Conservation (phyloP, 2,797 vertebrate genomes). For the Myotis daubentonii region DNA sequence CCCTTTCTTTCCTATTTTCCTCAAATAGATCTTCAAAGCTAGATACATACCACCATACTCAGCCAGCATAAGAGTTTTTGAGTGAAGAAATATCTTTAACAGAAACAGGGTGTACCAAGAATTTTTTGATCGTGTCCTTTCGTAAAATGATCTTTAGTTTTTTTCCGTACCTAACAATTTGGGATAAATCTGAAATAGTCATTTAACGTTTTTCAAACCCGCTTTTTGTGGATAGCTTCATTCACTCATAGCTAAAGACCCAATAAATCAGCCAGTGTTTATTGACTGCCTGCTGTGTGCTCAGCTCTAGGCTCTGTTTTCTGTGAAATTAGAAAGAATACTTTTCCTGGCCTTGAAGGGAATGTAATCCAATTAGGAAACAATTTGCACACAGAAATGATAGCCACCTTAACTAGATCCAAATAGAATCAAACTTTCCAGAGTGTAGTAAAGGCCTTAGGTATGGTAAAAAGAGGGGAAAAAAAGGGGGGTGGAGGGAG, state of each 20-base stretch:
- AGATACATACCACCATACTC: background rate
- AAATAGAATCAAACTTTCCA: background rate
- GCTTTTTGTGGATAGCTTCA: slow-evolving; percentile 43
- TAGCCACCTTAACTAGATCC: background rate
- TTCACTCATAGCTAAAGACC: slow-evolving; percentile 29
- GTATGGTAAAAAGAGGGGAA: background rate
- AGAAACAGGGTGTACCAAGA: background rate
- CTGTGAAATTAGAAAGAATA: slow-evolving; percentile 7
- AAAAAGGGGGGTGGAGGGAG: background rate
- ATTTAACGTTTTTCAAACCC: slow-evolving; percentile 52
- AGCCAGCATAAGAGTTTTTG: slow-evolving; percentile 20
- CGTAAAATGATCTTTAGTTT: slow-evolving; percentile 16
- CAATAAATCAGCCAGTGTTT: background rate
- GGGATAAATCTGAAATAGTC: slow-evolving; percentile 17
- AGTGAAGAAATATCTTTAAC: slow-evolving; percentile 51
- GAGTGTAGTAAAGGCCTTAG: background rate
- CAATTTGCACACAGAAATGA: background rate
- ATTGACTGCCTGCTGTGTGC: background rate
- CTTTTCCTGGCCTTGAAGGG: background rate
- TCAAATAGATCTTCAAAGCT: slow-evolving; percentile 23
- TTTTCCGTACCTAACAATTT: slow-evolving; percentile 37
- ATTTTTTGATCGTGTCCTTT: background rate
- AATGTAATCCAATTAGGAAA: background rate
- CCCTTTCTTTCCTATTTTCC: background rate
- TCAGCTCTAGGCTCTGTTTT: background rate